Percentiles rank a stretch among this genome's conserved stretches.
These are phyloP conservation scores for Fopius arisanus DNA, from an alignment of 1,140 invertebrate genomes.

Conservation along the genomic window DNA sequence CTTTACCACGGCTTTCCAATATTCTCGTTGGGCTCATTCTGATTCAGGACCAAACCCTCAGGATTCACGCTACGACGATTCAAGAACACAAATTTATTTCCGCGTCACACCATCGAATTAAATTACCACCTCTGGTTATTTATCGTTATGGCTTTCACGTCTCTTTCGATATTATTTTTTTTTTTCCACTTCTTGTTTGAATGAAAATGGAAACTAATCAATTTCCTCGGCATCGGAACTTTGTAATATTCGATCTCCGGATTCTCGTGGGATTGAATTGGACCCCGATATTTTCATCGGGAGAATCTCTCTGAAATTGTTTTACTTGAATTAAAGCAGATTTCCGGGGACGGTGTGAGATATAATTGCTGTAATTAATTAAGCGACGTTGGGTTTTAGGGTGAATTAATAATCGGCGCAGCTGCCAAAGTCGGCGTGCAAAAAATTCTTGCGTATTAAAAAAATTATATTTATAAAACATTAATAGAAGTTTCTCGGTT, in stretches of 20 bases:
- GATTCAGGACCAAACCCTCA: conserved; percentile 42
- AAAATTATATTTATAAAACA: too few species aligned
- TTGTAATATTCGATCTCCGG: background rate
- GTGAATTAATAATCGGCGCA: too few species aligned
- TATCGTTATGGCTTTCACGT: background rate
- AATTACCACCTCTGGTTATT: conserved; percentile 13
- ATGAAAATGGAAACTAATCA: background rate
- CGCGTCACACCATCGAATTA: conserved; percentile 30
- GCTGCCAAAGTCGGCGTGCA: too few species aligned
- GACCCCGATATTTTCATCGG: too few species aligned
- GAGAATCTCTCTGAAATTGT: too few species aligned
- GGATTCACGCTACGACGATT: conserved; percentile 40
- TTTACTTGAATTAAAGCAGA: too few species aligned
- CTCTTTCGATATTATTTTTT: background rate
- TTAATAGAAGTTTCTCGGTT: too few species aligned
- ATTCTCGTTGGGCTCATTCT: conserved; percentile 45
- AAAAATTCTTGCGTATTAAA: too few species aligned
- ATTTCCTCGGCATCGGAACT: background rate
- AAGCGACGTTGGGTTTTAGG: too few species aligned
- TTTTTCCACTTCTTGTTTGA: background rate
- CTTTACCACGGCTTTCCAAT: conserved; percentile 29
- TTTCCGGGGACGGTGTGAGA: too few species aligned
- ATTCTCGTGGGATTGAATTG: background rate
- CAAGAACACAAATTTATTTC: conserved; percentile 45
- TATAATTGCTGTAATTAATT: too few species aligned